Evolutionary conservation across 2,797 vertebrate genomes (phyloP), one percentile per base, ranked within the genome.

Genomic region (Nannoperca australis): DNA sequence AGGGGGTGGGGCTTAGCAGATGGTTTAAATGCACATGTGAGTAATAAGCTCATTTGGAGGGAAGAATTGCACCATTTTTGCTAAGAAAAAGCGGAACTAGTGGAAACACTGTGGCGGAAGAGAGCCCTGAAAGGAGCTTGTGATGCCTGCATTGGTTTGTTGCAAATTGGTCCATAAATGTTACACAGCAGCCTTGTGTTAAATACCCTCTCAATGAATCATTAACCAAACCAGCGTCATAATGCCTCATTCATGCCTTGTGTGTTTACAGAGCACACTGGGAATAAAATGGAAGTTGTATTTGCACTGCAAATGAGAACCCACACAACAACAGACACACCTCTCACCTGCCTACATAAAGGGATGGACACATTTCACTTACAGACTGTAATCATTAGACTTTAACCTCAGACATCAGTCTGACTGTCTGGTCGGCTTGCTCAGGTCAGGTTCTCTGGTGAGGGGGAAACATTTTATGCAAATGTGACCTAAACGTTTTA

Each of bases 141-240:
- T 55, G 15, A 49, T 67, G 2, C 24, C 20, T 61, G 24, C 12
- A 2, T 4, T 50, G 5, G 27, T 70, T 56, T 38, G 7, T 59
- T 44, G 1, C 10, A 30, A 53, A 58, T 3, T 1, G 24, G 9
- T 32, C 62, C 50, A 18, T 67, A 50, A 17, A 45, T 59, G n/a
- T 64, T 22, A 47, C 47, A 64, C 20, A 49, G 10, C 60, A 60
- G 49, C 34, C 20, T 24, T 70, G 12, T 71, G 38, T 51, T 54
- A 50, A 62, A 83, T 55, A 20, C 38, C 49, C 55, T 67, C 14
- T 61, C 5, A 27, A 11, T 74, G 18, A 80, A 88, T 88, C 55
- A 79, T 88, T 82, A 82, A 51, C 68, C 42, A 50, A 17, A 50
- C 45, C 76, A 67, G 60, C 32, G 40, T 18, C 79, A 78, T 80